phyloP scores from a whole-genome alignment of 2,888 invertebrate genomes.

The Leptogaster cylindrica region DNA sequence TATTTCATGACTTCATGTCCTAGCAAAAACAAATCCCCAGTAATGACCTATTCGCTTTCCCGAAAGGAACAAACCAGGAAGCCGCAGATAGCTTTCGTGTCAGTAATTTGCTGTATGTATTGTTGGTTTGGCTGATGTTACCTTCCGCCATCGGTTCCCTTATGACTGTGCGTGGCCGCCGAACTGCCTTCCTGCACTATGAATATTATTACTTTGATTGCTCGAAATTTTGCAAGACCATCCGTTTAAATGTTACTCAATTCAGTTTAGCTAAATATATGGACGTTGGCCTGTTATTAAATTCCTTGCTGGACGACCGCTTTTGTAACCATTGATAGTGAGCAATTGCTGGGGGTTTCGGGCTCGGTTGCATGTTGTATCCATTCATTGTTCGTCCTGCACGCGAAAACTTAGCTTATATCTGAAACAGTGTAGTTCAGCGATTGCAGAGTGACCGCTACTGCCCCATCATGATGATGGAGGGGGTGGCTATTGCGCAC shows the following conservation, averaged over 20 bases:
- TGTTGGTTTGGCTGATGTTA: constrained; percentile 45
- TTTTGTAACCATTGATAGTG: background rate
- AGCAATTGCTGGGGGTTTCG: background rate
- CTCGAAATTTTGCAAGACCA: constrained; percentile 44
- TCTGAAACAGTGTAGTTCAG: background rate
- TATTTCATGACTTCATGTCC: constrained; percentile 16
- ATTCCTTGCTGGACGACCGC: background rate
- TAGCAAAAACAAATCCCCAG: constrained; percentile 12
- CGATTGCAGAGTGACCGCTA: background rate
- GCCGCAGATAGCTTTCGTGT: constrained; percentile 44
- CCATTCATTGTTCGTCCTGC: constrained; percentile 14
- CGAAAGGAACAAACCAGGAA: constrained; percentile 42
- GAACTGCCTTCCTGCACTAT: constrained; percentile 39
- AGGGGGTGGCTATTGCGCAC: background rate
- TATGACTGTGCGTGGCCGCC: constrained; percentile 5
- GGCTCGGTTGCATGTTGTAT: constrained; percentile 10
- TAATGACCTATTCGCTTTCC: constrained; percentile 33
- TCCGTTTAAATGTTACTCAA: constrained; percentile 46
- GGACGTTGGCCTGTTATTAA: constrained; percentile 38
- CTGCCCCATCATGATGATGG: background rate
- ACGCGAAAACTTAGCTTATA: constrained; percentile 24
- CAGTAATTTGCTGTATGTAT: constrained; percentile 45
- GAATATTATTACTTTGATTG: constrained; percentile 44
- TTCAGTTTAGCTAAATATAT: constrained; percentile 47
- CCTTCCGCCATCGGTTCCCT: constrained; percentile 35